A percentile compares a stretch with the other conserved stretches of the same genome.
Evolutionary conservation across 2,888 invertebrate species (phyloP).

Genomic region (Andrena trimmerana): DNA sequence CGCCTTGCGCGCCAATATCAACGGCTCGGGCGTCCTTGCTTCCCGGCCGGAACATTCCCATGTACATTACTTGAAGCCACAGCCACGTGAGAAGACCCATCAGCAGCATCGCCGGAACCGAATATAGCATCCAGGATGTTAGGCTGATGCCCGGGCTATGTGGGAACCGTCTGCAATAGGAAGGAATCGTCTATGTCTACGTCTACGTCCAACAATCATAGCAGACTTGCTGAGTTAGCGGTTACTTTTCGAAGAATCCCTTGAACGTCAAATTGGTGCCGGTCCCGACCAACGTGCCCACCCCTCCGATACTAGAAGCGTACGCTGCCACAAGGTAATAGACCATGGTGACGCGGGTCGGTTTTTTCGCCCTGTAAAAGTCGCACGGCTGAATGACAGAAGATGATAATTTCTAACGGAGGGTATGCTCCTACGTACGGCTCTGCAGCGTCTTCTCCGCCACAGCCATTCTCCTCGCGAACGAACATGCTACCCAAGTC

Average conservation of each 20-base stretch:
- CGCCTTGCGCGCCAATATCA: slow-evolving; percentile 88
- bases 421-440: slow-evolving; percentile 53
- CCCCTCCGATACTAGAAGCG: slow-evolving; percentile 91
- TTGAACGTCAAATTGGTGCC: slow-evolving; percentile 95
- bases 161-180: slow-evolving; percentile 87
- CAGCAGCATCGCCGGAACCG: slow-evolving; percentile 93
- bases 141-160: slow-evolving; percentile 89
- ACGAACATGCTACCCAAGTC: slow-evolving; percentile 83
- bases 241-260: slow-evolving; percentile 90
- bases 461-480: slow-evolving; percentile 64
- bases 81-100: slow-evolving; percentile 92
- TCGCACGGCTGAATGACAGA: neutral
- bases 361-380: slow-evolving; percentile 86
- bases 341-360: slow-evolving; percentile 91
- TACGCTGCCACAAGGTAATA: slow-evolving; percentile 93
- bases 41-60: slow-evolving; percentile 91
- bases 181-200: neutral
- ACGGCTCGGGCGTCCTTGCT: slow-evolving; percentile 89
- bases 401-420: neutral
- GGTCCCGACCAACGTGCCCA: slow-evolving; percentile 91
- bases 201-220: too few species aligned
- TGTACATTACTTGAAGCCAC: slow-evolving; percentile 92
- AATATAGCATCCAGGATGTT: slow-evolving; percentile 94
- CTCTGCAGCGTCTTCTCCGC: slow-evolving; percentile 62
- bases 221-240: too few species aligned